Base-by-base conservation (phyloP, 2,888 invertebrate species). In the Chelonus formosanus region DNA sequence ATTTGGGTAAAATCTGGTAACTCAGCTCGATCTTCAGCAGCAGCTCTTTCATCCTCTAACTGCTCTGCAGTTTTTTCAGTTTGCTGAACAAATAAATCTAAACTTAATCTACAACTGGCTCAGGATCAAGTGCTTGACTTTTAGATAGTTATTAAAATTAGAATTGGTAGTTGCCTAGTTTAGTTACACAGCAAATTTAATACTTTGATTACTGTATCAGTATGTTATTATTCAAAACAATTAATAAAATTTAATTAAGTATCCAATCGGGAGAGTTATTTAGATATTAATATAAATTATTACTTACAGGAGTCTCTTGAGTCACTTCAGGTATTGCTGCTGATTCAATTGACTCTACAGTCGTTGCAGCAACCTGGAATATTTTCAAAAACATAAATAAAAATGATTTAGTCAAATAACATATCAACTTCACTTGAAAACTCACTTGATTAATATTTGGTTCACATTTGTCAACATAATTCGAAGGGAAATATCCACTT, bases 401-500 rank as follows among this genome's bases (percentile, higher is more conserved):
- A 66, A 72, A 70, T 58, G 47, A 69, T 58, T 61, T 64, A 63
- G 32, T 50, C 67, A 20, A 20, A 20, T 20, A 20, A 20, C 1
- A 20, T 20, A 20, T 20, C 20, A 20, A 20, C 20, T 20, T 20
- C 20, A 20, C 20, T 20, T 20, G 5, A 10, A 5, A 20, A 55
- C 55, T 69, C 70, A 83, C 83, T 76, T 82, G 78, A 67, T 67
- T 75, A 40, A 66, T 64, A 7, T 79, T 75, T 60, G 75, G 86
- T 73, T 89, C 89, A 1, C 89, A 90, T 56, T 89, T 90, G 77
- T 93, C 92, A 63, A 95, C 98, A 85, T 98, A 99, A 87, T 97
- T 98, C 2, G 96, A 96, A 0, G 99, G 99, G 86, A 99, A 99
- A 74, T 98, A 96, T 63, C 99, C 99, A 6, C 89, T 89, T 70